Conservation (phyloP, 2,113 vertebrate species). For the Gadus chalcogrammus region DNA sequence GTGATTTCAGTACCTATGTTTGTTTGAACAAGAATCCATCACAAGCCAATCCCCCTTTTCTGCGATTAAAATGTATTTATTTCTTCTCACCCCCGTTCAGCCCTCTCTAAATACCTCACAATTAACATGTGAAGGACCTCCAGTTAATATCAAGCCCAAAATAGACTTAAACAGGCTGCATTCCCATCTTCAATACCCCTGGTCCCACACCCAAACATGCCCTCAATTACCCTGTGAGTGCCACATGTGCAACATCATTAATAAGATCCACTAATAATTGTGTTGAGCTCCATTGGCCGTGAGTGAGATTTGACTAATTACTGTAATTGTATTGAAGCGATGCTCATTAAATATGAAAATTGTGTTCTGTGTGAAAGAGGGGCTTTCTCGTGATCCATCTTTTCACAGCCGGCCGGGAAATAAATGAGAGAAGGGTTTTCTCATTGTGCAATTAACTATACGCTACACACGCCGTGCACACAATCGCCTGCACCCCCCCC, state of each 20-base stretch:
- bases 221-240: constrained; percentile 69
- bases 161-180: constrained; percentile 38
- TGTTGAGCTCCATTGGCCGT: constrained; percentile 58
- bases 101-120: constrained; percentile 17
- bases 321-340: constrained; percentile 73
- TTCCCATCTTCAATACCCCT: constrained; percentile 45
- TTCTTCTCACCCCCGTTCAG: neutral
- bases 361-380: constrained; percentile 66
- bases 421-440: constrained; percentile 60
- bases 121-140: constrained; percentile 38
- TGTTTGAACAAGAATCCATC: neutral
- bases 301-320: constrained; percentile 75
- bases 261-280: constrained; percentile 69
- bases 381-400: constrained; percentile 65
- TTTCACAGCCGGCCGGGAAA: constrained; percentile 55
- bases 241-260: constrained; percentile 69
- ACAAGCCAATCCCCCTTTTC: neutral
- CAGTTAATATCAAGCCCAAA: constrained; percentile 34
- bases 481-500: constrained; percentile 45
- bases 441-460: constrained; percentile 57
- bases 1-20: neutral
- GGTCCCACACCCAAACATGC: constrained; percentile 61
- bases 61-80: neutral
- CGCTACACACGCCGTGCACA: constrained; percentile 35
- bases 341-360: constrained; percentile 76